Evolutionary conservation across 2,797 vertebrate species (phyloP).

Genomic region (Brachyrhaphis roseni): DNA sequence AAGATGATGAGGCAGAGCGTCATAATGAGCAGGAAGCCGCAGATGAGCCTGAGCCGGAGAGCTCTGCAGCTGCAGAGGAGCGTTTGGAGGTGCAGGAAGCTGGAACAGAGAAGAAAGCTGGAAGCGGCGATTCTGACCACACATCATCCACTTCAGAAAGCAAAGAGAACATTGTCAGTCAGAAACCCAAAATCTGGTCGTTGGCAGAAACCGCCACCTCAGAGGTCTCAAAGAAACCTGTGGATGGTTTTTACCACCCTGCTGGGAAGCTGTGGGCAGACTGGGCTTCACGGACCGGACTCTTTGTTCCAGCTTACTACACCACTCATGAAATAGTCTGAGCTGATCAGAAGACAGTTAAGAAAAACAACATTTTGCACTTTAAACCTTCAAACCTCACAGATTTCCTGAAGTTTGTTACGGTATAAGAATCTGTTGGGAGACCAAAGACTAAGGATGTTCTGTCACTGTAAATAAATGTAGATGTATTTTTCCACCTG

Average conservation of each 20-base stretch:
- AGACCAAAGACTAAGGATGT: conserved; percentile 75
- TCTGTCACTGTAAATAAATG: conserved; percentile 78
- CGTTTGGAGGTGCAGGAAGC: conserved; percentile 44
- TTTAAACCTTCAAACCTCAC: conserved; percentile 72
- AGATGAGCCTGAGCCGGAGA: conserved; percentile 37
- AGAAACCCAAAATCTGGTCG: conserved; percentile 97
- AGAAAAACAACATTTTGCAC: conserved; percentile 67
- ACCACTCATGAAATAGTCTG: conserved; percentile 65
- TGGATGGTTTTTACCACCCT: conserved; percentile 49
- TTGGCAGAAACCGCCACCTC: conserved; percentile 93
- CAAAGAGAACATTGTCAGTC: conserved; percentile 72
- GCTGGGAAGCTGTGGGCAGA: conserved; percentile 79
- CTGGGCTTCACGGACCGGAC: conserved; percentile 77
- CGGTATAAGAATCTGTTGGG: conserved; percentile 41
- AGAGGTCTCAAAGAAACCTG: conserved; percentile 67
- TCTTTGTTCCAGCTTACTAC: conserved; percentile 70
- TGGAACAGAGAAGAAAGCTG: conserved; percentile 29
- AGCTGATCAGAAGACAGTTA: conserved; percentile 38
- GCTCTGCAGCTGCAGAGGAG: conserved; percentile 38
- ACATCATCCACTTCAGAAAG: conserved; percentile 56
- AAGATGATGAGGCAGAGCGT: conserved; percentile 58
- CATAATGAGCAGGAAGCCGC: conserved; percentile 40
- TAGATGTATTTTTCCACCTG: conserved; percentile 78
- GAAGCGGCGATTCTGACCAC: conserved; percentile 44
- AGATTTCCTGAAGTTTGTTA: conserved; percentile 64